Conservation (phyloP, 2,113 vertebrate species). For the Burhinus bistriatus region DNA sequence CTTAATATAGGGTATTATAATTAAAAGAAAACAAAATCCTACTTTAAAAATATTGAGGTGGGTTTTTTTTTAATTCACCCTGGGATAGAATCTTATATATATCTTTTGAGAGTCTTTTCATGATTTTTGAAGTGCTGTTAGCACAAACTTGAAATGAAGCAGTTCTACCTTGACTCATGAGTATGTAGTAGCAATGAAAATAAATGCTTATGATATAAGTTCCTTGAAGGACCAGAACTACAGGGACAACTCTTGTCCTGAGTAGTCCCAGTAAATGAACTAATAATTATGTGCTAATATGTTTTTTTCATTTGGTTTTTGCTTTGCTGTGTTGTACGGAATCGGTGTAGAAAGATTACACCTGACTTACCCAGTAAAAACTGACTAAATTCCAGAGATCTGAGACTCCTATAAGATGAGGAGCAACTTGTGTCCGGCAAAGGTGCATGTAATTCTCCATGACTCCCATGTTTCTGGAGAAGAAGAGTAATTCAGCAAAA, state of each 20-base stretch:
- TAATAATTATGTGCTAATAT: not conserved
- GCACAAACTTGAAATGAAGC: not conserved
- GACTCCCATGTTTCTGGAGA: not conserved
- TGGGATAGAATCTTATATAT: not conserved
- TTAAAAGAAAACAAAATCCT: not conserved
- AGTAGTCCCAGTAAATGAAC: not conserved
- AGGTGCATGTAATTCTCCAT: not conserved
- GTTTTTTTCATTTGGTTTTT: not conserved
- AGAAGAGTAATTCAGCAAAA: not conserved
- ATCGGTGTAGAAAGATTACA: not conserved
- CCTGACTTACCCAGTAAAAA: not conserved
- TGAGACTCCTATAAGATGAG: not conserved
- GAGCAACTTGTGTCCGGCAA: not conserved
- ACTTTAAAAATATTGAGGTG: not conserved
- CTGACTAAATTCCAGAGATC: not conserved
- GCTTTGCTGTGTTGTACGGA: not conserved
- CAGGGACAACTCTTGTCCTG: not conserved
- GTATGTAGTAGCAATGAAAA: not conserved
- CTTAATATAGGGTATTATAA: not conserved
- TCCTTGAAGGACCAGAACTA: not conserved
- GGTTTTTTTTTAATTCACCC: accelerated
- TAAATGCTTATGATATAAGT: not conserved
- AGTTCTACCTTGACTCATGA: not conserved
- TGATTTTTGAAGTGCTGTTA: not conserved
- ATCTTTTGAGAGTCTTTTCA: not conserved